A percentile compares a stretch with the other conserved stretches of the same genome.
phyloP scores from a whole-genome alignment of 2,888 invertebrate genomes.

The Stenurella melanura region DNA sequence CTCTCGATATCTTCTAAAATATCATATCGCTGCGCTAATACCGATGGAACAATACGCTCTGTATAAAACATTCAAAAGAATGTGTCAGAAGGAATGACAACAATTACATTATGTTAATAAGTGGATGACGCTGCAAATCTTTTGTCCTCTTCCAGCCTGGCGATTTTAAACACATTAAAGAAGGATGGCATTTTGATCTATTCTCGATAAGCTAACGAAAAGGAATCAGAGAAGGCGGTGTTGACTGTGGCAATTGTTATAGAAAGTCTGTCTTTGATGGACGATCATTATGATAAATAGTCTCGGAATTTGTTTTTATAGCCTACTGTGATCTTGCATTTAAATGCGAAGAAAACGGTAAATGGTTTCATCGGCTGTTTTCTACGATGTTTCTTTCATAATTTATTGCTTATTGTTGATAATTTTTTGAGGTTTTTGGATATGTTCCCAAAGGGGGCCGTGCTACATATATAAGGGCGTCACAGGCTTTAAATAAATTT shows the following conservation, averaged over 20 bases:
- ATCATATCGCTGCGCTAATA: constrained; percentile 28
- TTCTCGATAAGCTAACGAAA: constrained; percentile 49
- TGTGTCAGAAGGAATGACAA: constrained; percentile 68
- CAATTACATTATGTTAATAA: constrained; percentile 70
- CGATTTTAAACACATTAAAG: constrained; percentile 45
- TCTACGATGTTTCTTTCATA: constrained; percentile 11
- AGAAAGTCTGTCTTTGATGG: constrained; percentile 61
- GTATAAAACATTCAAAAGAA: constrained; percentile 57
- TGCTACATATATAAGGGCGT: background rate
- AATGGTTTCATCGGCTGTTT: constrained; percentile 45
- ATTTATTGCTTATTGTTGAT: constrained; percentile 40
- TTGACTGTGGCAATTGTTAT: constrained; percentile 64
- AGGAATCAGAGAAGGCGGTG: constrained; percentile 64
- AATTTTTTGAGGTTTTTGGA: constrained; percentile 28
- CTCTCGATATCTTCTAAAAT: constrained; percentile 41
- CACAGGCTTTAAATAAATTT: background rate
- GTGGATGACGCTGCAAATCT: constrained; percentile 65
- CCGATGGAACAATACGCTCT: constrained; percentile 44
- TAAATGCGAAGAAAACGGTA: constrained; percentile 45
- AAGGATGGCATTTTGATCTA: constrained; percentile 54
- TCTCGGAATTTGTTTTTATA: constrained; percentile 60
- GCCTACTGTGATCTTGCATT: constrained; percentile 57
- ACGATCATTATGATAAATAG: constrained; percentile 66
- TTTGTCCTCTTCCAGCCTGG: constrained; percentile 42
- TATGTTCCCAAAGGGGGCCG: background rate